phyloP scores from a whole-genome alignment of 2,888 invertebrate genomes.

The Scaptodrosophila latifasciaeformis region DNA sequence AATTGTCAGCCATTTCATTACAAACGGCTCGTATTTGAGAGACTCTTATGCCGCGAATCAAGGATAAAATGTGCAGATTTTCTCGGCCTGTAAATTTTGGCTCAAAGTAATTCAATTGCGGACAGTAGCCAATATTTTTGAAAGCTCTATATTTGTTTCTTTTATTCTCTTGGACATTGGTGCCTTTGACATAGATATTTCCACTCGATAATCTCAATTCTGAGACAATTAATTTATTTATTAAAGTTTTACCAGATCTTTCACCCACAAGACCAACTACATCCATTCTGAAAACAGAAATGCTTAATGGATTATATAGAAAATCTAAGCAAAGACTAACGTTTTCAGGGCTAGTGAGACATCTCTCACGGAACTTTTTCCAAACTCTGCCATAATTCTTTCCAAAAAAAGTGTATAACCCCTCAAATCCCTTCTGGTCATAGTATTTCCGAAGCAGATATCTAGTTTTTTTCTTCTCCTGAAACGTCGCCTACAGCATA shows the following conservation, averaged over 20 bases:
- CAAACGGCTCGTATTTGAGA: background rate
- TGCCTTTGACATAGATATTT: conserved; percentile 9
- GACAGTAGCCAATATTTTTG: conserved; percentile 14
- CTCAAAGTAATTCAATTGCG: conserved; percentile 10
- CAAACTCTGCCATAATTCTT: background rate
- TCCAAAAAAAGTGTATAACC: conserved; percentile 10
- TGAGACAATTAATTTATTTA: conserved; percentile 11
- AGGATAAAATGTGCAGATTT: conserved; percentile 14
- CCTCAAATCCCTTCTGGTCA: conserved; percentile 4
- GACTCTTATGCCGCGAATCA: conserved; percentile 9
- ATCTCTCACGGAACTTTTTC: background rate
- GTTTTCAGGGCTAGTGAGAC: conserved; percentile 5
- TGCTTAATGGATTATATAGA: no score
- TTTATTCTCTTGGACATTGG: background rate
- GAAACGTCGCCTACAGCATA: background rate
- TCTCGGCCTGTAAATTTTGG: conserved; percentile 12
- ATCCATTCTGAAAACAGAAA: conserved; percentile 18
- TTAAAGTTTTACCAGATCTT: conserved; percentile 17
- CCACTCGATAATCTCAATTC: conserved; percentile 2
- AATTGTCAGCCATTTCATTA: conserved; percentile 8
- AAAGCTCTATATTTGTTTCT: conserved; percentile 2
- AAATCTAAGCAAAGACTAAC: background rate
- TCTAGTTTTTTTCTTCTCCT: background rate
- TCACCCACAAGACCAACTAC: conserved; percentile 19
- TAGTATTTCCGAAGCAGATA: background rate